These are phyloP conservation scores for Nesogale talazaci DNA, from an alignment of 2,113 vertebrate genomes.

Conservation along the genomic window DNA sequence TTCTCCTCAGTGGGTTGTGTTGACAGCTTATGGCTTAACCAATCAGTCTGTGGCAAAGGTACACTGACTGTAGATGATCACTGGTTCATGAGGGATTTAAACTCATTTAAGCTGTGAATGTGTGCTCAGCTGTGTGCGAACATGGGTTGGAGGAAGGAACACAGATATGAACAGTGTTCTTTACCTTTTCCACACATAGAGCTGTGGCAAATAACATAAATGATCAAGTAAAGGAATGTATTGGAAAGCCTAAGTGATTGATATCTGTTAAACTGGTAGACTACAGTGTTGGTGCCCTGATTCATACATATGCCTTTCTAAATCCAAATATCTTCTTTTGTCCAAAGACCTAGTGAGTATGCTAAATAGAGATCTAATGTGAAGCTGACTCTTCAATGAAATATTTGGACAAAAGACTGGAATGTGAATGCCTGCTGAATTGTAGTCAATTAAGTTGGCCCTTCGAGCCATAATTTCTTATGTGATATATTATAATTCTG, in stretches of 20 bases:
- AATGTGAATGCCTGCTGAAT: no score
- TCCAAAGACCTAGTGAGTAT: not conserved
- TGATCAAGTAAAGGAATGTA: not conserved
- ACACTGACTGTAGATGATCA: not conserved
- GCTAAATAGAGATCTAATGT: not conserved
- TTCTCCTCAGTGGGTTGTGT: not conserved
- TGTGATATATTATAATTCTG: no score
- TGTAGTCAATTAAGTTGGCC: no score
- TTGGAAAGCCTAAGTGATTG: rapidly evolving
- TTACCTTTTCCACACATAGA: not conserved
- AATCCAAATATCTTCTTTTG: not conserved
- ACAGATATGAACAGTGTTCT: not conserved
- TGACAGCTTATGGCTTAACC: slow-evolving; percentile 6
- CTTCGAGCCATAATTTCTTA: no score
- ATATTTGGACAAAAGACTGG: not conserved
- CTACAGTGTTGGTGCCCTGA: not conserved
- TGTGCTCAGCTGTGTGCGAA: not conserved
- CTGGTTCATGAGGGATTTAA: not conserved
- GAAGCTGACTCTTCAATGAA: not conserved
- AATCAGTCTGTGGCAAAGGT: not conserved
- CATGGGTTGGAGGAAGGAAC: no score
- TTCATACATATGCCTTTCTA: not conserved
- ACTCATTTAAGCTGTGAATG: not conserved
- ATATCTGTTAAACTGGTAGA: not conserved
- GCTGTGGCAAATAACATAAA: no score